Base-by-base conservation (phyloP, 2,888 invertebrate species). In the Metellina segmentata region DNA sequence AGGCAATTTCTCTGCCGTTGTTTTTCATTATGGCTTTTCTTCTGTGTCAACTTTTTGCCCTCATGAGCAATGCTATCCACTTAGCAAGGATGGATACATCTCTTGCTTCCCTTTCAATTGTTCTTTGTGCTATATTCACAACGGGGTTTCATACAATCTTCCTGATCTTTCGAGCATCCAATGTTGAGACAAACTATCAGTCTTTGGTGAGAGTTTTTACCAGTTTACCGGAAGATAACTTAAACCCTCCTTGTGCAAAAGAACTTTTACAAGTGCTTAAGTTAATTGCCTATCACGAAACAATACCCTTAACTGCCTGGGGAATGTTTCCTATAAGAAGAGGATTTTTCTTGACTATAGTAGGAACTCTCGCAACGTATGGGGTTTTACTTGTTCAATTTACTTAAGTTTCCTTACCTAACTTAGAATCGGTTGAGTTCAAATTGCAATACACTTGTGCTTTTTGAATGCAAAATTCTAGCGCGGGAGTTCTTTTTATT, bases 311-410 rank as follows among this genome's bases (percentile, higher is more conserved):
- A 4, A 87, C 91, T 11, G 91, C 91, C 19, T 91, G 91, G 91
- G 91, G 91, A 13, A 91, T 91, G 91, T 83, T 91, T 83, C 91
- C 91, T 11, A 87, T 91, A 1, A 82, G 77, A 72, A 82, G 91
- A 83, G 91, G 91, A 49, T 87, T 87, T 75, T 82, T 87, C 69
- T 61, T 91, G 16, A 91, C 91, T 16, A 83, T 91, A 69, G 87
- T 87, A 13, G 91, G 91, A 9, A 91, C 91, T 70, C 51, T 91
- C 48, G 87, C 91, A 9, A 91, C 91, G 0, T 91, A 91, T 72
- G 91, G 91, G 7, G 91, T 91, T 69, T 78, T 91, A 19, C 71
- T 91, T 6, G 87, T 91, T 8, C 91, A 91, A 48, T 91, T 91
- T 70, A 91, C 87, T 9, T 91, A 79, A 72, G 75, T 11, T 2